Percentiles rank a stretch among this genome's conserved stretches.
Conservation (phyloP, 1,140 invertebrate genomes). For the Diabrotica undecimpunctata region DNA sequence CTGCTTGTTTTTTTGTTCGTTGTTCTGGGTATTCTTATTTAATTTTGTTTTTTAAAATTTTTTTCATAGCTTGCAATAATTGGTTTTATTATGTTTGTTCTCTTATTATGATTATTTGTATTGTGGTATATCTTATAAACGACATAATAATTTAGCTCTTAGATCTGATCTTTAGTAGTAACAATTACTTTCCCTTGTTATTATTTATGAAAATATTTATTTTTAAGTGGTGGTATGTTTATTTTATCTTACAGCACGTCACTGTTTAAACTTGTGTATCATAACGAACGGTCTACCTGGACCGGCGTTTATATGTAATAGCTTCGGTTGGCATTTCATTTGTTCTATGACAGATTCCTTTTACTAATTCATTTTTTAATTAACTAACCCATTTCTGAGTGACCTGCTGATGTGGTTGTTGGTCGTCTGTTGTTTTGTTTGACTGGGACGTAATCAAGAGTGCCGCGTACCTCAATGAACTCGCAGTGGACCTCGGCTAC, state of each 20-base stretch:
- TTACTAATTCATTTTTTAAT: constrained; percentile 46
- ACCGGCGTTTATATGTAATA: constrained; percentile 35
- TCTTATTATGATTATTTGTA: too few species aligned
- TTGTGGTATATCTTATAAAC: too few species aligned
- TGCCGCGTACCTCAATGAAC: constrained; percentile 26
- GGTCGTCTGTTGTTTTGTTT: constrained; percentile 21
- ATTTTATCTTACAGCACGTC: neutral
- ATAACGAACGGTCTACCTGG: constrained; percentile 33
- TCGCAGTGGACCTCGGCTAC: constrained; percentile 22
- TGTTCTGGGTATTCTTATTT: too few species aligned
- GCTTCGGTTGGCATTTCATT: constrained; percentile 41
- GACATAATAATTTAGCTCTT: too few species aligned
- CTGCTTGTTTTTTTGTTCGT: too few species aligned
- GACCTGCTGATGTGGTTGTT: constrained; percentile 24
- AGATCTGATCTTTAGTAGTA: too few species aligned
- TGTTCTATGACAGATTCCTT: constrained; percentile 44
- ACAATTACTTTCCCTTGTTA: too few species aligned
- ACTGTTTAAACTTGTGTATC: constrained; percentile 10
- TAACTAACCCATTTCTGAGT: constrained; percentile 38
- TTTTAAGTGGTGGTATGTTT: too few species aligned
- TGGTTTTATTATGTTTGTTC: too few species aligned
- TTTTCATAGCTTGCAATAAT: too few species aligned
- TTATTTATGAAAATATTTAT: too few species aligned
- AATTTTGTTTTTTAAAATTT: too few species aligned
- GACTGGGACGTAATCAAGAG: constrained; percentile 17